Percentiles rank a stretch among this genome's conserved stretches.
These are phyloP conservation scores for Onchidella celtica DNA, from an alignment of 2,888 invertebrate genomes.

Conservation along the genomic window DNA sequence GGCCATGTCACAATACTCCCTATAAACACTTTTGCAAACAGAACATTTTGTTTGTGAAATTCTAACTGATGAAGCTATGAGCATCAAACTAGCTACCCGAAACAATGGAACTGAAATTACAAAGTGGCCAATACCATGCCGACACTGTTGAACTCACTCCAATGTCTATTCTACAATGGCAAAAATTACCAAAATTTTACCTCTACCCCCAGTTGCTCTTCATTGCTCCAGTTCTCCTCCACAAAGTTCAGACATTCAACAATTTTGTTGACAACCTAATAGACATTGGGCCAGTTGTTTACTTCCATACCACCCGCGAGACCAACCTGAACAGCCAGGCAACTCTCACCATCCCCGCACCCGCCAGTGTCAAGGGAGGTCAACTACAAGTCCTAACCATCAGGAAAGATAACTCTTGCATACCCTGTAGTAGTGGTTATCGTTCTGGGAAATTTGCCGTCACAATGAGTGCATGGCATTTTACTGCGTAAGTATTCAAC, in stretches of 20 bases:
- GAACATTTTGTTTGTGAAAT: too few species aligned
- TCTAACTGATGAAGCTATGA: too few species aligned
- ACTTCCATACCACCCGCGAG: constrained; percentile 42
- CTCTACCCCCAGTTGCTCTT: constrained; percentile 48
- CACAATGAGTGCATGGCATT: constrained; percentile 71
- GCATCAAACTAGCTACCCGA: too few species aligned
- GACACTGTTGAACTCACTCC: too few species aligned
- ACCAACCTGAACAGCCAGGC: constrained; percentile 64
- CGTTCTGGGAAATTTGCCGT: constrained; percentile 68
- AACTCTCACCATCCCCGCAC: constrained; percentile 74
- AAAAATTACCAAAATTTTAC: too few species aligned
- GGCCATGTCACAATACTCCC: too few species aligned
- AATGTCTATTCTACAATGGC: too few species aligned
- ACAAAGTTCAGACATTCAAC: constrained; percentile 49
- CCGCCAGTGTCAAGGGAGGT: constrained; percentile 63
- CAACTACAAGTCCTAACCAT: constrained; percentile 73
- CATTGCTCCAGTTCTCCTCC: constrained; percentile 37
- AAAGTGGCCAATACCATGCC: too few species aligned
- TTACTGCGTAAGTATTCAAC: constrained; percentile 70
- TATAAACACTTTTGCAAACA: too few species aligned
- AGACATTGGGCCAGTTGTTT: constrained; percentile 72
- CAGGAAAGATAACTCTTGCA: constrained; percentile 74
- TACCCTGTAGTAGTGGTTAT: constrained; percentile 69
- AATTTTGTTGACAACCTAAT: constrained; percentile 67
- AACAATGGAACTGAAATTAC: too few species aligned